Evolutionary conservation across 2,888 invertebrate genomes (phyloP).

Genomic region (Drosophila ustulata): DNA sequence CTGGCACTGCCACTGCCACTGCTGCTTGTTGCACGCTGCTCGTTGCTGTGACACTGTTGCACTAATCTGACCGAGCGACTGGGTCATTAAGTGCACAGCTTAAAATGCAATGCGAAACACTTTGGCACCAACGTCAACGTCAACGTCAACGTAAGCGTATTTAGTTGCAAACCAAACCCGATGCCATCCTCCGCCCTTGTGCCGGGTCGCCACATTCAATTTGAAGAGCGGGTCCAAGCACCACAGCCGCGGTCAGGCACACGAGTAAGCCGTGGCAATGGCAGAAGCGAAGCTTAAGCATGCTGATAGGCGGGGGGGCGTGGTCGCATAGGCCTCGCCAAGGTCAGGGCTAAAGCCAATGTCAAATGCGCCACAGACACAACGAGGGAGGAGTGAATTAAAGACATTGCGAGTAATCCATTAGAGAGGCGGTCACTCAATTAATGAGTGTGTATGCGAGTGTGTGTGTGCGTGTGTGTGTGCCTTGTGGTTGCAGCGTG

Average conservation of each 20-base stretch:
- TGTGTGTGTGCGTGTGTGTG: not conserved
- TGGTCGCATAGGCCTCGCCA: conserved; percentile 37
- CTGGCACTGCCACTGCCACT: not conserved
- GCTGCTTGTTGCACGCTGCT: conserved; percentile 22
- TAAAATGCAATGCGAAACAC: conserved; percentile 73
- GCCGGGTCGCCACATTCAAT: too few relatives aligned
- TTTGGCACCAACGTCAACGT: conserved; percentile 40
- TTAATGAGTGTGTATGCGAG: conserved; percentile 4
- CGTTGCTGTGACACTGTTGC: conserved; percentile 21
- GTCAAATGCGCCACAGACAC: conserved; percentile 8
- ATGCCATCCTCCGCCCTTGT: conserved; percentile 5
- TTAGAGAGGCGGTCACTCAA: conserved; percentile 28
- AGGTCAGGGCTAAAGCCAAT: conserved; percentile 61
- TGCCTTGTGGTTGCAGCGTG: not conserved
- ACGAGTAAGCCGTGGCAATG: not conserved
- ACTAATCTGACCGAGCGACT: conserved; percentile 46
- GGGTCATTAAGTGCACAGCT: conserved; percentile 71
- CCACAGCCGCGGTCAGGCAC: conserved; percentile 16
- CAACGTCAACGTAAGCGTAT: conserved; percentile 67
- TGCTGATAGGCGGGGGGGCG: not conserved
- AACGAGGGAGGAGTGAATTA: conserved; percentile 1
- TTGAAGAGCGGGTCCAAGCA: conserved; percentile 22
- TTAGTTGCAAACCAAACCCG: conserved; percentile 47
- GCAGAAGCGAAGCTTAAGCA: not conserved
- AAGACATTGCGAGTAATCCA: conserved; percentile 45